Evolutionary conservation across 1,140 invertebrate species (phyloP), one percentile per base, ranked within the genome.

Genomic region (Maconellicoccus hirsutus): DNA sequence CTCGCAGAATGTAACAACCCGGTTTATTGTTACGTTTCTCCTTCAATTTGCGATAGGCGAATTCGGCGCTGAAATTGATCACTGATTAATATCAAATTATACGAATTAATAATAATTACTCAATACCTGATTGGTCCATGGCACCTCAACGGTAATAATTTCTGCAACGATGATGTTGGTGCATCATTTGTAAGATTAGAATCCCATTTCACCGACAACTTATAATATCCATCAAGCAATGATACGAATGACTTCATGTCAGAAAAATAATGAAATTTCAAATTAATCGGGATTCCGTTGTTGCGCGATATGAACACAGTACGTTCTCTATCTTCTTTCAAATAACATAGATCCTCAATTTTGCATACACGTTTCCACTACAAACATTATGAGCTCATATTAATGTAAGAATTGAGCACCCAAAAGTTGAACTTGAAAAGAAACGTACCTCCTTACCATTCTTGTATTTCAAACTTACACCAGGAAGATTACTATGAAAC

Each of bases 161-260:
- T 84, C 75, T 85, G 81, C 38, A 95, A 79, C 19, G 87, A 90
- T 23, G 92, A 92, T 1, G 91, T 90, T 70, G 82, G 78, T 52
- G 91, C 82, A 74, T 92, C 86, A 77, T 86, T 86, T 77, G 91
- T 95, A 59, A 95, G 80, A 81, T 94, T 92, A 77, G 92, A 92
- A 26, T 87, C 93, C 92, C 92, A 95, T 80, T 92, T 94, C 23
- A 88, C 85, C 71, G 87, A 87, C 69, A 95, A 81, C 75, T 92
- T 86, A 77, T 94, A 94, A 79, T 96, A 96, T 70, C 92, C 92
- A 81, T 93, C 89, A 70, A 94, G 79, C 19, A 88, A 81, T 69
- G 90, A 90, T 69, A 95, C 87, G 80, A 94, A 94, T 0, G 92
- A 93, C 61, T 85, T 82, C 73, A 91, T 81, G 27, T 84, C 77